A percentile compares a stretch with the other conserved stretches of the same genome.
These are phyloP conservation scores for Abrostola triplasia DNA, from an alignment of 2,888 invertebrate species.

Conservation along the genomic window DNA sequence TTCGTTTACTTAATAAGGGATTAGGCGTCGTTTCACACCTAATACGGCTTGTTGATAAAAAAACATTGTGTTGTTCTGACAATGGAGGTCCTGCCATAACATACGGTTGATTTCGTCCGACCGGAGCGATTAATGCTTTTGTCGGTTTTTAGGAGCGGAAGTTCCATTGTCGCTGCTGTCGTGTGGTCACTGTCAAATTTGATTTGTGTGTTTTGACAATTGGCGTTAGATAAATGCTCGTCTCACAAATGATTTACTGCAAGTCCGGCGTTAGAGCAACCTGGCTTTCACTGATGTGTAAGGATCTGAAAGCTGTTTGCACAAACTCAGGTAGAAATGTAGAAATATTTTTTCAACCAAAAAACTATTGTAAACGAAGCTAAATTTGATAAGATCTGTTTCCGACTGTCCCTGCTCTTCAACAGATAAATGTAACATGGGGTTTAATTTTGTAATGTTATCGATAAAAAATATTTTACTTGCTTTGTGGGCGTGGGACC, in stretches of 20 bases:
- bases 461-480: constrained; percentile 62
- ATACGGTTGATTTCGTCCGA: constrained; percentile 62
- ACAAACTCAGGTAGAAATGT: constrained; percentile 65
- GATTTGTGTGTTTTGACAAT: constrained; percentile 81
- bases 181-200: constrained; percentile 75
- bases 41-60: constrained; percentile 61
- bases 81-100: constrained; percentile 68
- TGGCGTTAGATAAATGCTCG: constrained; percentile 69
- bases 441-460: constrained; percentile 70
- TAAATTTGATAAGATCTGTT: constrained; percentile 70
- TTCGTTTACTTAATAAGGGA: constrained; percentile 62
- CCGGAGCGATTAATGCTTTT: constrained; percentile 67
- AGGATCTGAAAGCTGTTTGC: constrained; percentile 56
- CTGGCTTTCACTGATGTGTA: constrained; percentile 46
- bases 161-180: constrained; percentile 71
- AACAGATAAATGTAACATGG: constrained; percentile 63
- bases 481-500: constrained; percentile 78
- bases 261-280: constrained; percentile 58
- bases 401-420: constrained; percentile 62
- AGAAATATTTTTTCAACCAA: constrained; percentile 41
- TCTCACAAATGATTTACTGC: constrained; percentile 62
- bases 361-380: constrained; percentile 60
- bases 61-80: constrained; percentile 57
- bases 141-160: constrained; percentile 75
- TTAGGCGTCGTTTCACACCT: constrained; percentile 73